Conservation (phyloP, 2,888 invertebrate genomes). For the Ornithoptera alexandrae region DNA sequence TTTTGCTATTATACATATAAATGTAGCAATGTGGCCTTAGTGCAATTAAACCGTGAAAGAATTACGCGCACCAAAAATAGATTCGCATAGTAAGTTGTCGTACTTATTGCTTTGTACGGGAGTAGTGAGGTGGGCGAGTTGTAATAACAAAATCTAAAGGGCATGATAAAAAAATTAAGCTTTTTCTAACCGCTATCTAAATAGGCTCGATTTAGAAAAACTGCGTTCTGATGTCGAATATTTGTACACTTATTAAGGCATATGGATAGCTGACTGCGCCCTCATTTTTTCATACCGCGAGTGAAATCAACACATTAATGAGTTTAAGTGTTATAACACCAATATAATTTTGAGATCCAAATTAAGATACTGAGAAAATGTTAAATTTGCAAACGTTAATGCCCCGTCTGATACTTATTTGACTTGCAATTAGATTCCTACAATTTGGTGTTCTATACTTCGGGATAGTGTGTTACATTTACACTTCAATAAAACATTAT, state of each 20-base stretch:
- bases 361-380: conserved; percentile 35
- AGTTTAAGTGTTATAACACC: conserved; percentile 29
- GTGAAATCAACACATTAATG: conserved; percentile 37
- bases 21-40: background rate
- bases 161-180: conserved; percentile 10
- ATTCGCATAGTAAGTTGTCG: conserved; percentile 15
- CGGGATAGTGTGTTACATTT: background rate
- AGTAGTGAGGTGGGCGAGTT: conserved; percentile 4
- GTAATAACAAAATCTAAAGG: conserved; percentile 5
- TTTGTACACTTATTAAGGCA: conserved; percentile 15
- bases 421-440: conserved; percentile 3
- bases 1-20: background rate
- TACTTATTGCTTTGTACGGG: conserved; percentile 18
- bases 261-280: conserved; percentile 17
- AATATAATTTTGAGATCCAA: conserved; percentile 28
- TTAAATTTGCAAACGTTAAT: conserved; percentile 30
- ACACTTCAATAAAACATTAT: background rate
- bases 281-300: conserved; percentile 22
- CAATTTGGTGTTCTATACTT: background rate
- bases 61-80: conserved; percentile 24
- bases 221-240: conserved; percentile 19
- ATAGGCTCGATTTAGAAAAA: conserved; percentile 25
- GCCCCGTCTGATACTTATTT: conserved; percentile 10
- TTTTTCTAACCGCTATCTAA: conserved; percentile 16
- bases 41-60: conserved; percentile 14